These are phyloP conservation scores for Hydrocynus forskahlii DNA, from an alignment of 2,797 vertebrate genomes.

Conservation along the genomic window DNA sequence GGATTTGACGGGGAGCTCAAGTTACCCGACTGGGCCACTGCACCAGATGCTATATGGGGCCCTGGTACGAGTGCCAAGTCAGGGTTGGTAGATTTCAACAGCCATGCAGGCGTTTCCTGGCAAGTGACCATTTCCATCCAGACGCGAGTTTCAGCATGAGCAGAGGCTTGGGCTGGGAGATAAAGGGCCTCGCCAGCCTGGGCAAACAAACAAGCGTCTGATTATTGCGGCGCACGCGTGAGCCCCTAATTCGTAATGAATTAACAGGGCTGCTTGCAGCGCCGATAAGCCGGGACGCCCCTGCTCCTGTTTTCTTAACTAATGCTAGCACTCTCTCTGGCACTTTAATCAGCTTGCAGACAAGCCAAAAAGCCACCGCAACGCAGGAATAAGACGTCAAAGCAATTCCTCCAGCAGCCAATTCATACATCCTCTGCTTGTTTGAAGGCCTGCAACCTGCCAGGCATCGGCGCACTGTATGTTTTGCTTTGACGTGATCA, in stretches of 20 bases:
- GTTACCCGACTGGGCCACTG: conserved; percentile 48
- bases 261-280: conserved; percentile 66
- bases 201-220: conserved; percentile 75
- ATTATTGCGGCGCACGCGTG: conserved; percentile 74
- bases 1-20: conserved; percentile 47
- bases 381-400: conserved; percentile 73
- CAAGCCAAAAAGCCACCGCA: conserved; percentile 60
- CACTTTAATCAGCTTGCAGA: conserved; percentile 72
- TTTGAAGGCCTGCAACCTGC: conserved; percentile 54
- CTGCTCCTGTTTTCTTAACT: conserved; percentile 76
- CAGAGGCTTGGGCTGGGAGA: conserved; percentile 56
- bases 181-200: conserved; percentile 69
- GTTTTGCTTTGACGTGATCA: conserved; percentile 56
- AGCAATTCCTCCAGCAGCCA: conserved; percentile 68
- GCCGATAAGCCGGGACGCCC: conserved; percentile 65
- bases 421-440: conserved; percentile 62
- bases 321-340: conserved; percentile 68
- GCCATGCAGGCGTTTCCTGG: conserved; percentile 59
- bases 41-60: conserved; percentile 58
- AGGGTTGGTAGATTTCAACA: conserved; percentile 58
- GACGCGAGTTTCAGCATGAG: conserved; percentile 45
- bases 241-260: conserved; percentile 70
- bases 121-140: conserved; percentile 56
- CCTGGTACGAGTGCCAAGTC: conserved; percentile 49
- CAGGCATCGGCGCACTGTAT: conserved; percentile 43